Evolutionary conservation across 1,140 invertebrate genomes (phyloP), one percentile per base, ranked within the genome.

Genomic region (Brachystomella parvula): DNA sequence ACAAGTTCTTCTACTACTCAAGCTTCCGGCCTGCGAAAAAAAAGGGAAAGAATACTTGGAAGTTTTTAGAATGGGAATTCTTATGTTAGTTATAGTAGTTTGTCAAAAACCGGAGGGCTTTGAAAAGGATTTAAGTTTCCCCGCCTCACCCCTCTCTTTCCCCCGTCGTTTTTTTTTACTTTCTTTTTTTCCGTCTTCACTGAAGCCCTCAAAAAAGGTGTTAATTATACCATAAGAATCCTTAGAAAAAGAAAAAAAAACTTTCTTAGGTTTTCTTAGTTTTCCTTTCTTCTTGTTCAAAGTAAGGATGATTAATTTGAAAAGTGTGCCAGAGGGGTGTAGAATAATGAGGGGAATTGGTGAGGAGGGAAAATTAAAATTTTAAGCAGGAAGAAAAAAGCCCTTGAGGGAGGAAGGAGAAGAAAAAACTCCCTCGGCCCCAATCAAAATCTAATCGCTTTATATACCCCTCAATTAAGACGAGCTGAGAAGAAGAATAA

Each of bases 51-150:
- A n/a, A n/a, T n/a, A n/a, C n/a, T n/a, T n/a, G n/a, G n/a, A n/a
- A n/a, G n/a, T n/a, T 53, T 53, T 24, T 24, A 53, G 12, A 53
- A 53, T 53, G 49, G 49, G 49, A 53, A 53, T 53, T 53, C 49
- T 53, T 53, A n/a, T n/a, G n/a, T n/a, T n/a, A n/a, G n/a, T n/a
- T n/a, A n/a, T n/a, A 6, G 49, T 53, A 53, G 49, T 53, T 53
- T 53, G 49, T 53, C 49, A 53, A n/a, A n/a, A 53, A 53, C 49
- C 49, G 3, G 49, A 53, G 49, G 49, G 49, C 49, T 53, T 53
- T 53, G 24, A 24, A 53, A 53, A 53, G 49, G 49, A 53, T 53
- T 53, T 53, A 53, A 53, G 49, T 53, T 24, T 53, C 49, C 49
- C 49, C 49, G 24, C 49, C 24, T 24, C 49, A 53, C 9, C 39